These are phyloP conservation scores for Theodoxus fluviatilis DNA, from an alignment of 2,888 invertebrate species.

Conservation along the genomic window DNA sequence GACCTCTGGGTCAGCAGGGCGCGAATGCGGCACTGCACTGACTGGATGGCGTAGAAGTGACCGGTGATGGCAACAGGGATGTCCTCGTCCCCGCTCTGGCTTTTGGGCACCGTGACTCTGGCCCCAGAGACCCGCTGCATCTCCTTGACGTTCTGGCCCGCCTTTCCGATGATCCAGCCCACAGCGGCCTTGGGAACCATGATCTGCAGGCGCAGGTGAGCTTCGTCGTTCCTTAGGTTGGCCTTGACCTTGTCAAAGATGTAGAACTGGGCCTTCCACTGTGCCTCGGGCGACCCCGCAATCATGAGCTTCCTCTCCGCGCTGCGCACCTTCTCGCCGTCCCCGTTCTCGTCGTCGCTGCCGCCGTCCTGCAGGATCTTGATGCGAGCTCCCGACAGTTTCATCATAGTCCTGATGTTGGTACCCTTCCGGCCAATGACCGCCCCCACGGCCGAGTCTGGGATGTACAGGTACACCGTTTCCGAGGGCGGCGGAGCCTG, in stretches of 20 bases:
- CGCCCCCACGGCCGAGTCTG: constrained; percentile 96
- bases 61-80: constrained; percentile 52
- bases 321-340: too few relatives aligned
- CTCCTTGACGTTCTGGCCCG: constrained; percentile 71
- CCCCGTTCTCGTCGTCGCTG: too few relatives aligned
- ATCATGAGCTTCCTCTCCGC: constrained; percentile 96
- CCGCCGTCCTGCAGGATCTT: too few relatives aligned
- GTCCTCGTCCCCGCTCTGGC: constrained; percentile 71
- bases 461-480: constrained; percentile 72
- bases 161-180: constrained; percentile 94
- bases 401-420: constrained; percentile 94
- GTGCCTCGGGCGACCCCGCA: constrained; percentile 91
- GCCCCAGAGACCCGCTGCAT: constrained; percentile 95
- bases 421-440: constrained; percentile 97
- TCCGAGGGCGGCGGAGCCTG: constrained; percentile 40
- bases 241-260: constrained; percentile 98
- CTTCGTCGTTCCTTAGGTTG: constrained; percentile 72
- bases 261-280: constrained; percentile 98
- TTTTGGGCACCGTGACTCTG: constrained; percentile 65
- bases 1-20: too few relatives aligned
- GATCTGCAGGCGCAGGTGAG: constrained; percentile 91
- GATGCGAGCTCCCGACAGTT: constrained; percentile 84
- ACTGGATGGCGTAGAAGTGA: constrained; percentile 52
- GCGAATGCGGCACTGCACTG: constrained; percentile 47
- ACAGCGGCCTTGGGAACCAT: constrained; percentile 87